Evolutionary conservation across 2,113 vertebrate genomes (phyloP).

Genomic region (Hippocampus guttulatus): DNA sequence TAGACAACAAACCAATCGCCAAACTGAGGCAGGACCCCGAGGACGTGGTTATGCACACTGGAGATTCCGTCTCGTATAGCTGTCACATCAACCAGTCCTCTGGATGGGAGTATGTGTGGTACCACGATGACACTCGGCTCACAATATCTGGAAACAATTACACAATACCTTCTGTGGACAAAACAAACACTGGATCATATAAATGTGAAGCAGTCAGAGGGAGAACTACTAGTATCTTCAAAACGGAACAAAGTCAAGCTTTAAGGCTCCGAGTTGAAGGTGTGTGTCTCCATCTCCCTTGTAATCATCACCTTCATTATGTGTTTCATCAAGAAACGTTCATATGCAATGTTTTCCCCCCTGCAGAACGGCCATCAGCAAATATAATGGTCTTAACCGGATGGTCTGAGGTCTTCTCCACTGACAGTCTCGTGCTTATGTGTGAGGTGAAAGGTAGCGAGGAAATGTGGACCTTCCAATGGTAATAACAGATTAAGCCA

Average conservation of each 20-base stretch:
- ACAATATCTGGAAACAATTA: fast-evolving
- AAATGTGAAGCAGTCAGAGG: constrained; percentile 28
- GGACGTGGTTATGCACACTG: constrained; percentile 29
- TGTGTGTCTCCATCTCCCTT: background rate
- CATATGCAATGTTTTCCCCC: background rate
- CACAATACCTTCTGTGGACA: constrained; percentile 11
- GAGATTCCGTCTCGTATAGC: constrained; percentile 35
- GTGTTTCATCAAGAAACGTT: background rate
- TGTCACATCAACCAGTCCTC: constrained; percentile 49
- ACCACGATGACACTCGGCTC: background rate
- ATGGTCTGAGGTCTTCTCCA: constrained; percentile 65
- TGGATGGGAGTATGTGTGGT: constrained; percentile 57
- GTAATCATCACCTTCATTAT: background rate
- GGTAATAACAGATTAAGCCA: constrained; percentile 44
- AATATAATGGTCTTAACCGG: constrained; percentile 50
- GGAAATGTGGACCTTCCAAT: constrained; percentile 60
- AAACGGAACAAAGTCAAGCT: background rate
- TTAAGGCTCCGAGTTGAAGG: background rate
- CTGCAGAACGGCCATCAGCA: constrained; percentile 54
- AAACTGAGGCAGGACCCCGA: constrained; percentile 30
- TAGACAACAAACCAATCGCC: constrained; percentile 33
- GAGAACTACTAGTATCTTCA: background rate
- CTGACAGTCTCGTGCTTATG: constrained; percentile 54
- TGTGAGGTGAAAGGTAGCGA: constrained; percentile 45
- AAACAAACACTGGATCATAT: constrained; percentile 34